These are phyloP conservation scores for Clarias platycephalus DNA, from an alignment of 2,797 vertebrate species.

Conservation along the genomic window DNA sequence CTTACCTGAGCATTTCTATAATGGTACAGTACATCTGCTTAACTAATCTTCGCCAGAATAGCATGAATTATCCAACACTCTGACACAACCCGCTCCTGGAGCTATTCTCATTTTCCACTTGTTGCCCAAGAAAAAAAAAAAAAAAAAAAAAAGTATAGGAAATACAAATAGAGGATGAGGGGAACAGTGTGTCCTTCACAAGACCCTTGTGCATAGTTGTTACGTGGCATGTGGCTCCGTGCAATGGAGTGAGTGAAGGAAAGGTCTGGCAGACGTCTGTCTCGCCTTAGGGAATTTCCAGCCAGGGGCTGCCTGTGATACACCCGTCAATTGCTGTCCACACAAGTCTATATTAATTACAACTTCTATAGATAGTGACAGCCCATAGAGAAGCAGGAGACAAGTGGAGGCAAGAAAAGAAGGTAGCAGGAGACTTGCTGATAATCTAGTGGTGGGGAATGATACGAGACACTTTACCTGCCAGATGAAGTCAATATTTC, in stretches of 20 bases:
- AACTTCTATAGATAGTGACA: constrained; percentile 54
- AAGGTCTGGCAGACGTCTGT: constrained; percentile 35
- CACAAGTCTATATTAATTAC: constrained; percentile 65
- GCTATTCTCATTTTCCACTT: constrained; percentile 1
- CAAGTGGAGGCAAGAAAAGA: constrained; percentile 39
- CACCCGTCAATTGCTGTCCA: constrained; percentile 37
- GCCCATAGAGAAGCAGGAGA: background rate
- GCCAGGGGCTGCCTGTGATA: constrained; percentile 34
- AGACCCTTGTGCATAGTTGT: constrained; percentile 40
- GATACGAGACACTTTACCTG: background rate
- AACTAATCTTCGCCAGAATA: background rate
- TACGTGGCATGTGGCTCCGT: constrained; percentile 39
- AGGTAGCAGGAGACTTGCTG: background rate
- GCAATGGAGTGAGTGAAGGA: constrained; percentile 29
- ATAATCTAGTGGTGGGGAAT: background rate
- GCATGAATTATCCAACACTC: background rate
- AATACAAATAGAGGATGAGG: constrained; percentile 2
- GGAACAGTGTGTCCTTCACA: constrained; percentile 44
- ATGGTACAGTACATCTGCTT: background rate
- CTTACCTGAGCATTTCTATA: background rate
- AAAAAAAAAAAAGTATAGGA: background rate
- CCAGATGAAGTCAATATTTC: background rate
- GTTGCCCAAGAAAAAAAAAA: background rate
- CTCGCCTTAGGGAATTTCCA: constrained; percentile 50
- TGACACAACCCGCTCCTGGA: background rate